These are phyloP conservation scores for Petrocephalus schoutedeni DNA, from an alignment of 2,797 vertebrate genomes.

Conservation along the genomic window DNA sequence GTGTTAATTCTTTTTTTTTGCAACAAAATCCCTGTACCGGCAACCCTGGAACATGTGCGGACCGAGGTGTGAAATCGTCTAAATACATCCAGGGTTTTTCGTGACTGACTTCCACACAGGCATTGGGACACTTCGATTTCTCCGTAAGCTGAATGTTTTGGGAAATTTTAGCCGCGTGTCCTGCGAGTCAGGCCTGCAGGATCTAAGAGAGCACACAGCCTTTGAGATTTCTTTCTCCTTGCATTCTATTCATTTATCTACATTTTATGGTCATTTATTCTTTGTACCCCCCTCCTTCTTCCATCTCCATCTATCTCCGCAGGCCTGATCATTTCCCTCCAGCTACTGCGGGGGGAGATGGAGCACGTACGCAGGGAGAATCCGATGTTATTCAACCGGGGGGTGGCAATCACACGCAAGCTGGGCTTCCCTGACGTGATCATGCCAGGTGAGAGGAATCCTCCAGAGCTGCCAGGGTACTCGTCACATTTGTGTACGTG, in stretches of 20 bases:
- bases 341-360: constrained; percentile 90
- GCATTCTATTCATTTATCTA: constrained; percentile 20
- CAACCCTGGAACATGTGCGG: too few relatives aligned
- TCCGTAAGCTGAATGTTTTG: background rate
- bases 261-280: constrained; percentile 33
- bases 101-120: background rate
- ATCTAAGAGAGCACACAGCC: background rate
- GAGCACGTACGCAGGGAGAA: constrained; percentile 95
- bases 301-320: constrained; percentile 25
- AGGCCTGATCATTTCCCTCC: constrained; percentile 95
- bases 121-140: background rate
- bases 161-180: background rate
- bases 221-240: constrained; percentile 54
- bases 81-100: background rate
- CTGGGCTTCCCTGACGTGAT: constrained; percentile 97
- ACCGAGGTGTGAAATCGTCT: background rate
- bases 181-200: background rate
- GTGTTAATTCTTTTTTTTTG: background rate
- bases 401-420: constrained; percentile 90
- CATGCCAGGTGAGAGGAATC: constrained; percentile 81
- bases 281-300: background rate
- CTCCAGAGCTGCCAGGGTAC: background rate
- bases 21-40: background rate
- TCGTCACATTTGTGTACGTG: background rate
- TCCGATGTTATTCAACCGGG: constrained; percentile 88